These are phyloP conservation scores for Xiphophorus birchmanni DNA, from an alignment of 2,797 vertebrate species.

Conservation along the genomic window DNA sequence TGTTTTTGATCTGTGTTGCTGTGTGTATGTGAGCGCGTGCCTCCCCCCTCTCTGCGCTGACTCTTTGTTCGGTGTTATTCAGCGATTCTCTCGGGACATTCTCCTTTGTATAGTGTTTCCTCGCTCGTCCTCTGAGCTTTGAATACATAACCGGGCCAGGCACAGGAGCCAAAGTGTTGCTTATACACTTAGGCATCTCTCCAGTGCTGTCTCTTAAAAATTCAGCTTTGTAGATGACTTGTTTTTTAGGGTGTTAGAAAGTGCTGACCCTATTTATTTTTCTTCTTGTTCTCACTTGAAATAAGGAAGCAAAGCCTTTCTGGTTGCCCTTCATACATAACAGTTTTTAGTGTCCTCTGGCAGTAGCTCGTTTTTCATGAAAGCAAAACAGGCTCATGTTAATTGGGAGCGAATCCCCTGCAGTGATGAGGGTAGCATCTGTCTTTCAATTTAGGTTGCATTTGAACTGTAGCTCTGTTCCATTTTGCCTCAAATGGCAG, in stretches of 20 bases:
- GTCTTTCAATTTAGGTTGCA: constrained; percentile 12
- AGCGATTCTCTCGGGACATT: constrained; percentile 72
- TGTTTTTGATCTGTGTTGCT: constrained; percentile 58
- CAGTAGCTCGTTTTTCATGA: constrained; percentile 13
- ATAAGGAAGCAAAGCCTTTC: constrained; percentile 36
- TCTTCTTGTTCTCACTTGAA: constrained; percentile 31
- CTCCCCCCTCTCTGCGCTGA: constrained; percentile 14
- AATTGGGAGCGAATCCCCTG: constrained; percentile 6
- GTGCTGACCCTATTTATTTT: constrained; percentile 14
- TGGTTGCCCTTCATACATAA: constrained; percentile 7
- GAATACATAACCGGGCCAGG: constrained; percentile 56
- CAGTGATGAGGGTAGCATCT: background rate
- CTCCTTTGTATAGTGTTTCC: constrained; percentile 71
- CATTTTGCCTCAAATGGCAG: constrained; percentile 10
- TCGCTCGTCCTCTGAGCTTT: constrained; percentile 58
- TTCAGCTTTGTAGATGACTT: constrained; percentile 32
- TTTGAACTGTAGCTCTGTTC: constrained; percentile 12
- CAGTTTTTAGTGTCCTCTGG: constrained; percentile 7
- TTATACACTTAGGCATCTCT: constrained; percentile 34
- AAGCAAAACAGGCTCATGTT: constrained; percentile 8
- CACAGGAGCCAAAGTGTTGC: constrained; percentile 40
- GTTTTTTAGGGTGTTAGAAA: constrained; percentile 19
- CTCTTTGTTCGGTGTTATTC: constrained; percentile 72
- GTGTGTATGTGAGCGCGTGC: constrained; percentile 39
- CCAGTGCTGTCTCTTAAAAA: constrained; percentile 12